phyloP scores from a whole-genome alignment of 2,113 vertebrate species.

The Prolemur simus region DNA sequence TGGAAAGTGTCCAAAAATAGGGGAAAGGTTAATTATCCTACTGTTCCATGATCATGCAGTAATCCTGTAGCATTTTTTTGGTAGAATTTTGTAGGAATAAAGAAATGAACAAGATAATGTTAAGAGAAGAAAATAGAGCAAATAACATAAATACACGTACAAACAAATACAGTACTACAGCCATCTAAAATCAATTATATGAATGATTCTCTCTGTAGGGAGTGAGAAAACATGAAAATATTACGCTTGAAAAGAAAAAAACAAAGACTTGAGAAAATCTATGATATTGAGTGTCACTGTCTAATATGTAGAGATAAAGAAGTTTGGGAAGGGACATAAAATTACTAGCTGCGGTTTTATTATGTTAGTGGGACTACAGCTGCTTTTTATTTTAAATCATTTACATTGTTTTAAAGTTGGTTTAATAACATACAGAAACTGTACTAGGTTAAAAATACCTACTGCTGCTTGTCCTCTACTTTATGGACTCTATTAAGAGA shows the following conservation, averaged over 20 bases:
- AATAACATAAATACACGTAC: not conserved
- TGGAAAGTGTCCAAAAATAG: not conserved
- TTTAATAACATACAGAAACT: constrained; percentile 12
- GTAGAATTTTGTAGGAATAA: not conserved
- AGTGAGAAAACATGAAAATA: not conserved
- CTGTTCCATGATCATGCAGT: not conserved
- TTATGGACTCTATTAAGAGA: constrained; percentile 63
- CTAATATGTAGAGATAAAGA: not conserved
- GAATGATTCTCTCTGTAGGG: not conserved
- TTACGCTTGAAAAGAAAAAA: not conserved
- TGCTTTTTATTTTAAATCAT: constrained; percentile 40
- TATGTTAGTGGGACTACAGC: not conserved
- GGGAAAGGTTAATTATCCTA: not conserved
- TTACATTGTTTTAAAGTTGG: constrained; percentile 27
- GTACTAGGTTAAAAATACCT: constrained; percentile 43
- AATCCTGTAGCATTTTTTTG: not conserved
- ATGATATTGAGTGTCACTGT: not conserved
- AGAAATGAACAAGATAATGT: not conserved
- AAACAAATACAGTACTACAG: not conserved
- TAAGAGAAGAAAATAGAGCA: not conserved
- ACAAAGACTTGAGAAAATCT: not conserved
- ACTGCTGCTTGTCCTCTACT: constrained; percentile 40
- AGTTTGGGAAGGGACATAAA: not conserved
- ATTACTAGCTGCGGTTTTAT: not conserved
- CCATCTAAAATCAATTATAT: not conserved